Evolutionary conservation across 2,888 invertebrate genomes (phyloP).

Genomic region (Tinea semifulvella): DNA sequence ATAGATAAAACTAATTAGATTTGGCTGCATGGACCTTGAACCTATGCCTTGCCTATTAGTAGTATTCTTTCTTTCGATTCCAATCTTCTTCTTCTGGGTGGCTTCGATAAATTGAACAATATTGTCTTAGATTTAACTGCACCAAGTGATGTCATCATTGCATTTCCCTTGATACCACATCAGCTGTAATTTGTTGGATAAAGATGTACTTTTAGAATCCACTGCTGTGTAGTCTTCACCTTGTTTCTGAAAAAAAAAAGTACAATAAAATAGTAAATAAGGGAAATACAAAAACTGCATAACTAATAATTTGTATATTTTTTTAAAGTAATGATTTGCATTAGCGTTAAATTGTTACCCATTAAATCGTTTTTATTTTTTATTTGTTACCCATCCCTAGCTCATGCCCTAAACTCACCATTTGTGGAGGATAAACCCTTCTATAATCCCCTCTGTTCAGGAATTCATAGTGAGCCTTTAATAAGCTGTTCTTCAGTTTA

Average conservation of each 20-base stretch:
- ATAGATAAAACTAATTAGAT: slow-evolving; percentile 3
- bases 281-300: too few species aligned
- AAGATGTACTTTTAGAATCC: slow-evolving; percentile 63
- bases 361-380: too few species aligned
- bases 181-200: slow-evolving; percentile 77
- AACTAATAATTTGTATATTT: too few species aligned
- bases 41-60: too few species aligned
- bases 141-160: slow-evolving; percentile 80
- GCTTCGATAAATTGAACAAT: too few species aligned
- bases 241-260: neutral
- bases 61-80: too few species aligned
- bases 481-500: slow-evolving; percentile 65
- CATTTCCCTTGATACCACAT: slow-evolving; percentile 94
- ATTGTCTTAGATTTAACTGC: slow-evolving; percentile 38
- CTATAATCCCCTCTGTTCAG: slow-evolving; percentile 81
- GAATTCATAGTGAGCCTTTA: slow-evolving; percentile 81
- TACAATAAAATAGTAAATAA: neutral
- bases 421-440: slow-evolving; percentile 81
- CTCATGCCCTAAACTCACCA: too few species aligned
- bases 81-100: too few species aligned
- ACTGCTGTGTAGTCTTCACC: neutral
- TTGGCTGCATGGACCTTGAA: too few species aligned
- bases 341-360: neutral
- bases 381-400: too few species aligned
- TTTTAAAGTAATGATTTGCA: too few species aligned